Base-by-base conservation (phyloP, 2,113 vertebrate genomes). In the Alosa alosa region DNA sequence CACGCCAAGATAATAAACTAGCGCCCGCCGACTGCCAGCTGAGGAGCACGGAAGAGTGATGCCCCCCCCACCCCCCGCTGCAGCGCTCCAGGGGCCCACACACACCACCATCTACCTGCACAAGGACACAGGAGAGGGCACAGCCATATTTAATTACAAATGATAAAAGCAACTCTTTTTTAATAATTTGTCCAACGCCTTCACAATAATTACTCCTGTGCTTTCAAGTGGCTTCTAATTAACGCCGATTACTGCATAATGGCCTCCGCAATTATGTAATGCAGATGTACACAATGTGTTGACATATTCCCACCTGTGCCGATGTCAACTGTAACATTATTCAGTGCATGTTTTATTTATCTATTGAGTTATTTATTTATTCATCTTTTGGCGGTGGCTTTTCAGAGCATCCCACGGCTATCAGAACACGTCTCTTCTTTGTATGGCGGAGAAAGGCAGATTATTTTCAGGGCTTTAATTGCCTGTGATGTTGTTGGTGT, bases 221-320 rank as follows among this genome's bases (percentile, higher is more conserved):
- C 2, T 92, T 87, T 91, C 88, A 92, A 92, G 89, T 91, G 86
- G 86, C 91, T 86, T 55, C 78, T 92, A 93, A 94, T 94, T 93
- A 94, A 91, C 90, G 90, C 89, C 92, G 92, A 94, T 94, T 94
- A 92, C 91, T 89, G 92, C 91, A 94, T 93, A 94, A 94, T 93
- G 90, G 89, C 87, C 25, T 11, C 83, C 84, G 86, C 90, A 93
- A 92, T 93, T 93, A 92, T 89, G 88, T 46, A 57, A 88, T 83
- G 86, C 83, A 84, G 87, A 91, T 9, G 86, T 89, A 90, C 81
- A 84, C 52, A 82, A 81, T n/a, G 81, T 17, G 72, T 90, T 92
- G 92, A 90, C 91, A 93, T 90, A 92, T 93, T 94, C 93, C 94
- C 93, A 94, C 93, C 94, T 94, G 94, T 93, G 88, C 90, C 90